phyloP scores from a whole-genome alignment of 2,113 vertebrate genomes.

The Lampris incognitus region DNA sequence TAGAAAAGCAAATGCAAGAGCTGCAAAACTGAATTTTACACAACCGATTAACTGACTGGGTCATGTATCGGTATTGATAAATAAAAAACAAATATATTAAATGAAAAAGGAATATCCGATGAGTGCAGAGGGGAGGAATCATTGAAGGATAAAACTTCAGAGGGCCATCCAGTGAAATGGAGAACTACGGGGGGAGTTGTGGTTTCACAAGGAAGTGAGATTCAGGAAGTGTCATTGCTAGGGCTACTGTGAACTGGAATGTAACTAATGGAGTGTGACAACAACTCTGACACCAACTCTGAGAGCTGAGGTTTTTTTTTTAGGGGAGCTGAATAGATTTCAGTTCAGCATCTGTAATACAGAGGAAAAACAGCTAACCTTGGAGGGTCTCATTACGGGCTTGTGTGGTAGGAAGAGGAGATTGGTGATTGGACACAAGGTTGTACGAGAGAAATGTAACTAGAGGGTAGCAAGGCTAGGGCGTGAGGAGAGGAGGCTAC shows the following conservation, averaged over 20 bases:
- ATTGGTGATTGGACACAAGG: constrained; percentile 10
- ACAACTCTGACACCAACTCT: constrained; percentile 4
- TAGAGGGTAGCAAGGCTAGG: too few relatives aligned
- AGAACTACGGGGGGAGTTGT: constrained; percentile 28
- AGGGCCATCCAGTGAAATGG: constrained; percentile 39
- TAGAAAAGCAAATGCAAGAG: constrained; percentile 13
- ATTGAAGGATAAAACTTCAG: constrained; percentile 48
- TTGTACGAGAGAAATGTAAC: constrained; percentile 1
- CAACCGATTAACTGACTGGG: constrained; percentile 19
- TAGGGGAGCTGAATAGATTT: background rate
- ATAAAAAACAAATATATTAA: constrained; percentile 18
- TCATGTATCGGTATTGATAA: background rate
- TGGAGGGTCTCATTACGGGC: background rate
- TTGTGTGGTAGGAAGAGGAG: constrained; percentile 11
- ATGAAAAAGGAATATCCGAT: constrained; percentile 11
- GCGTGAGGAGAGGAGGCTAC: constrained; percentile 4
- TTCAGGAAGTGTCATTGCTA: constrained; percentile 39
- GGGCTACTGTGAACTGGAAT: constrained; percentile 37
- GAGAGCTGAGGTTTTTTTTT: background rate
- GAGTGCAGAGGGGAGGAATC: constrained; percentile 65
- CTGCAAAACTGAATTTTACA: constrained; percentile 17
- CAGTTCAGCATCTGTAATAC: constrained; percentile 1
- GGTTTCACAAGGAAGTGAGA: constrained; percentile 47
- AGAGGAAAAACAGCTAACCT: background rate
- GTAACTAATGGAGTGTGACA: constrained; percentile 36